Percentiles rank a stretch among this genome's conserved stretches.
These are phyloP conservation scores for Mixornis gularis DNA, from an alignment of 2,113 vertebrate species.

Conservation along the genomic window DNA sequence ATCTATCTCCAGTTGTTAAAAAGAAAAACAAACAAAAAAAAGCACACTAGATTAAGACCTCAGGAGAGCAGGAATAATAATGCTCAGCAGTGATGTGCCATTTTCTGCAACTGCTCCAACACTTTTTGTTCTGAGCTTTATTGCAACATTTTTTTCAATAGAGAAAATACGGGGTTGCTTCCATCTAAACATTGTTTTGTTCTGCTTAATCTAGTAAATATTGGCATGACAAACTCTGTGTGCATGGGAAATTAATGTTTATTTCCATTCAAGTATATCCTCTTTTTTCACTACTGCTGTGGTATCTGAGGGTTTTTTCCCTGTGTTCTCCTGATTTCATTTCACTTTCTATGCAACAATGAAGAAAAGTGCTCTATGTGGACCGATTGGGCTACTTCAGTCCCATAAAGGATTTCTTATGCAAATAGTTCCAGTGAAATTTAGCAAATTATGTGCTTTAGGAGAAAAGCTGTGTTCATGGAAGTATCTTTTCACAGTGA, in stretches of 20 bases:
- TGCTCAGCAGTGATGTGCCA: background rate
- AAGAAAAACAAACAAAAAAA: background rate
- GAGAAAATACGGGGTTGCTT: background rate
- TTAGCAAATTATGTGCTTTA: background rate
- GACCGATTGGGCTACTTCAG: background rate
- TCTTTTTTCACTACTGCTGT: background rate
- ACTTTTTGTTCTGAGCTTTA: background rate
- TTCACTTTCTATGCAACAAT: background rate
- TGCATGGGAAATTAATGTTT: background rate
- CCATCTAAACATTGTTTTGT: background rate
- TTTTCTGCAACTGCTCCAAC: background rate
- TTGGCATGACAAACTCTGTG: background rate
- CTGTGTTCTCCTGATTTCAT: background rate
- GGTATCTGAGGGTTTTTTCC: background rate
- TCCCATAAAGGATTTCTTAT: background rate
- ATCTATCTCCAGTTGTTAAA: background rate
- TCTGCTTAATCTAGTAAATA: background rate
- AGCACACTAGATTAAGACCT: background rate
- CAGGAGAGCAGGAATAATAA: constrained; percentile 3
- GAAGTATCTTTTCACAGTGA: background rate
- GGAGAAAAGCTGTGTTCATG: background rate
- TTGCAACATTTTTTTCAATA: background rate
- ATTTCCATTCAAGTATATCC: background rate
- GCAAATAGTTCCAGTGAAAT: background rate
- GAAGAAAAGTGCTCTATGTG: background rate